A percentile compares a stretch with the other conserved stretches of the same genome.
These are phyloP conservation scores for Melikaiella ostensackeni DNA, from an alignment of 2,888 invertebrate genomes.

Conservation along the genomic window DNA sequence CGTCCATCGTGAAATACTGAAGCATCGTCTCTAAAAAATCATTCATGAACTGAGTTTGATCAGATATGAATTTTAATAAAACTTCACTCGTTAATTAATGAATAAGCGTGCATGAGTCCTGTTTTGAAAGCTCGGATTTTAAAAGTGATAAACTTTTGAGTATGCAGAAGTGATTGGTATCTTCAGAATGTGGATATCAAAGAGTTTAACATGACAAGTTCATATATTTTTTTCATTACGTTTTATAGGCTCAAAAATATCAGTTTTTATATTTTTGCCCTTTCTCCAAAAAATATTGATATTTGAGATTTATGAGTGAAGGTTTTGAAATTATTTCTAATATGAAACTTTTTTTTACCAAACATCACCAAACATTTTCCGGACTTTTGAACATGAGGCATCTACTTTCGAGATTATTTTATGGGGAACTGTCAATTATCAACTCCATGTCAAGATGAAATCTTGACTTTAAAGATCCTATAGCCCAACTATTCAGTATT, in stretches of 20 bases:
- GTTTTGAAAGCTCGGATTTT: background rate
- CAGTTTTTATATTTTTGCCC: background rate
- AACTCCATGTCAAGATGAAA: background rate
- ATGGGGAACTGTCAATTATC: background rate
- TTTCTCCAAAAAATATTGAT: too few species aligned
- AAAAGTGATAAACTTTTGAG: slow-evolving; percentile 10
- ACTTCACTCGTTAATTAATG: background rate
- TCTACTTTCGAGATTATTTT: background rate
- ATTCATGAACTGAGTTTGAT: background rate
- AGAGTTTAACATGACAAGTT: background rate
- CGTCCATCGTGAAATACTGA: background rate
- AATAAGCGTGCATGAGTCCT: background rate
- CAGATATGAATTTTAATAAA: background rate
- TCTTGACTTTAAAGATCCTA: background rate
- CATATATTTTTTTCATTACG: background rate
- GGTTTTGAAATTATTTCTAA: background rate
- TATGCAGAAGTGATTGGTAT: slow-evolving; percentile 10
- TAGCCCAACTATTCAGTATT: background rate
- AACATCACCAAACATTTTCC: background rate
- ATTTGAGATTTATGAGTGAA: too few species aligned
- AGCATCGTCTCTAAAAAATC: background rate
- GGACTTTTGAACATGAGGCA: background rate
- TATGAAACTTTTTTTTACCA: too few species aligned
- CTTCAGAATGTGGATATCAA: slow-evolving; percentile 6
- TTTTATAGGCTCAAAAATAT: background rate